Evolutionary conservation across 1,140 invertebrate species (phyloP).

Genomic region (Philopotamus ludificatus): DNA sequence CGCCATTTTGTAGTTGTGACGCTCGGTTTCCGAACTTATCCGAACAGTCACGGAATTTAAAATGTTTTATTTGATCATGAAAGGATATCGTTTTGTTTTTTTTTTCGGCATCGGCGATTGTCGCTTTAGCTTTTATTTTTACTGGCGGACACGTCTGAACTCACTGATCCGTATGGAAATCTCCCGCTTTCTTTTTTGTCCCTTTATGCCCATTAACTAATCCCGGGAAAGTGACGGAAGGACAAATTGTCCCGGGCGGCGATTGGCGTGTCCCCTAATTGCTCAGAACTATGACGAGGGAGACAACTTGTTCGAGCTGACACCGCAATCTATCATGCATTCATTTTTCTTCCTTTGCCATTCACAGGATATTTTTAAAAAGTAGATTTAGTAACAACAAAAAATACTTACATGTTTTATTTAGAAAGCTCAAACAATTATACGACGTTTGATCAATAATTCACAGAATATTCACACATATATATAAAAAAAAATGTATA

Average conservation of each 20-base stretch:
- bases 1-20: background rate
- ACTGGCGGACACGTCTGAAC: background rate
- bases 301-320: background rate
- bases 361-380: too few species aligned
- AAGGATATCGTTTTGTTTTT: too few species aligned
- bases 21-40: background rate
- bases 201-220: background rate
- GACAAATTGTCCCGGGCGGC: conserved; percentile 17
- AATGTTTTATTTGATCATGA: too few species aligned
- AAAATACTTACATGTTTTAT: too few species aligned
- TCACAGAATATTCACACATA: too few species aligned
- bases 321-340: background rate
- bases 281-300: conserved; percentile 12
- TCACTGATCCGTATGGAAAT: background rate
- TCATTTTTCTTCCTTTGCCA: background rate
- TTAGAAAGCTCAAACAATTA: too few species aligned
- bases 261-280: conserved; percentile 17
- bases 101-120: too few species aligned
- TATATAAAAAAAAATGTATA: too few species aligned
- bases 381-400: too few species aligned
- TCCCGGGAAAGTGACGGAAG: conserved; percentile 15
- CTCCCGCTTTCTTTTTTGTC: background rate
- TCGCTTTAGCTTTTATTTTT: too few species aligned
- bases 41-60: too few species aligned
- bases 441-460: too few species aligned